A percentile compares a stretch with the other conserved stretches of the same genome.
Evolutionary conservation across 2,888 invertebrate species (phyloP).

Genomic region (Brachyopa scutellaris): DNA sequence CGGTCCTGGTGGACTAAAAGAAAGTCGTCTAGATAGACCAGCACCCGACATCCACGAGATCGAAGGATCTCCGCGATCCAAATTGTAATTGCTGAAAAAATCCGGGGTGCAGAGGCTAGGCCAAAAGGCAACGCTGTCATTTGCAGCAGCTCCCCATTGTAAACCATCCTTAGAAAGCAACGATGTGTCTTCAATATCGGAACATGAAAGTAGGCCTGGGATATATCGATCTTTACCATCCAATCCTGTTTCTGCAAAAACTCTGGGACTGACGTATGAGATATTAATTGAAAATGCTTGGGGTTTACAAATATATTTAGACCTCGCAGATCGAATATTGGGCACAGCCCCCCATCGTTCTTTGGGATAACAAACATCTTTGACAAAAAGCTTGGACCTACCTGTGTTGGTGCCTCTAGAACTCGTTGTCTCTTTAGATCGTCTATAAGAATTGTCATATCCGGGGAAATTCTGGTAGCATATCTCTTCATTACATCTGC

Average conservation of each 20-base stretch:
- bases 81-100: constrained; percentile 29
- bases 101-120: constrained; percentile 10
- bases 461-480: not conserved
- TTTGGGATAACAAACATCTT: constrained; percentile 38
- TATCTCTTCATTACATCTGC: not conserved
- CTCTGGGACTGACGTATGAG: constrained; percentile 17
- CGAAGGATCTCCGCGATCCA: constrained; percentile 37
- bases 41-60: not conserved
- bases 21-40: constrained; percentile 33
- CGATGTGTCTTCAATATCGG: not conserved
- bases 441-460: not conserved
- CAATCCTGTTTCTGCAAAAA: constrained; percentile 30
- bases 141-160: constrained; percentile 26
- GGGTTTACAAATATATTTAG: constrained; percentile 21
- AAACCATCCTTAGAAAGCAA: constrained; percentile 26
- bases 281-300: constrained; percentile 26
- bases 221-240: constrained; percentile 37
- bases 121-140: constrained; percentile 33
- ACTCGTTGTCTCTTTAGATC: not conserved
- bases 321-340: constrained; percentile 28
- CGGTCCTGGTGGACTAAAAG: constrained; percentile 19
- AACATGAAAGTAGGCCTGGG: constrained; percentile 31
- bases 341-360: not conserved
- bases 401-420: not conserved
- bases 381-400: not conserved